Evolutionary conservation across 1,140 invertebrate genomes (phyloP), one percentile per base, ranked within the genome.

Genomic region (Zaprionus lachaisei): DNA sequence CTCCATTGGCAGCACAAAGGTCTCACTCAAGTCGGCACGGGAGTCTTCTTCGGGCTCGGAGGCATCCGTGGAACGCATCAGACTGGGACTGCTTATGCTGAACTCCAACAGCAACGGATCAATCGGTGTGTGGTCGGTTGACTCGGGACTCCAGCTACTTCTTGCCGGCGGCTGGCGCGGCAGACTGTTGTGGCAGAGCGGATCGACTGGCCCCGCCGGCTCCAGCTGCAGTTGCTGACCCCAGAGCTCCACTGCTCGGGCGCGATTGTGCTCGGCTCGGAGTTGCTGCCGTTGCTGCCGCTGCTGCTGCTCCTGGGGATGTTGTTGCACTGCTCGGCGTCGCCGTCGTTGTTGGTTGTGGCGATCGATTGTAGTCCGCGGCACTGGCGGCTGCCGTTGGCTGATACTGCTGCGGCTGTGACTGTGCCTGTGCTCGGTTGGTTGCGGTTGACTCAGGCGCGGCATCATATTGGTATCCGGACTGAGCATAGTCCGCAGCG

Each of bases 151-250:
- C 81, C 79, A 87, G 76, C 81, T 92, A 92, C 89, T 92, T 91
- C 82, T 92, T 93, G 79, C 78, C 77, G 77, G 87, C 65, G 75
- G 78, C 55, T 77, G 87, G 5, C 92, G 91, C 15, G 92, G 92
- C 64, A 90, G 92, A 73, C 92, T 93, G 92, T 93, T 93, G 91
- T 82, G 91, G 68, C 91, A 93, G 15, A 86, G 74, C 26, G 90
- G 81, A 92, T 91, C 82, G 83, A 77, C 72, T 67, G 70, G 77
- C 57, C 77, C 57, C 61, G 77, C 81, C 24, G 74, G 73, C n/a
- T 83, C 81, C 81, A 91, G 76, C 41, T 66, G 80, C 20, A 91
- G 72, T 41, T 92, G 84, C 51, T 86, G 85, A 15, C 90, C 92
- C 92, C 92, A 93, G 61, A 93, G 77, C 49, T 79, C 90, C 77